Percentiles rank a stretch among this genome's conserved stretches.
phyloP scores from a whole-genome alignment of 1,140 invertebrate species.

The Mya arenaria region DNA sequence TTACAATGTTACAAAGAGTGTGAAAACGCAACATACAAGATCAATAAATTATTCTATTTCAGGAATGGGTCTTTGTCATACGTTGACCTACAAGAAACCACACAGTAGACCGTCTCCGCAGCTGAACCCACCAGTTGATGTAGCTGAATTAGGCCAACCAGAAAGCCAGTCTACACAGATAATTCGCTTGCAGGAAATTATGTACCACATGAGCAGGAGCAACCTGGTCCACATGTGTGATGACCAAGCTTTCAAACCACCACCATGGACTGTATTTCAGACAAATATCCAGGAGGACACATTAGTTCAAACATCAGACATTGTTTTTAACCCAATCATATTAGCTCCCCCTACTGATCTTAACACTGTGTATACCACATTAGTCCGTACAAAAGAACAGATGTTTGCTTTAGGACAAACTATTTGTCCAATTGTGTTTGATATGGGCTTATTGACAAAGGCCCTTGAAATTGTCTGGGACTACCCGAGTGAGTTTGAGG shows the following conservation, averaged over 20 bases:
- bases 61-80: not conserved
- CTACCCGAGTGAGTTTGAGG: not conserved
- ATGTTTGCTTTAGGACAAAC: not conserved
- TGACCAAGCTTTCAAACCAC: not conserved
- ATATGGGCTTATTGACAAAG: not conserved
- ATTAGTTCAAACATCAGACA: not conserved
- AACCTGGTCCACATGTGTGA: not conserved
- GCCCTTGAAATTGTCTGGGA: conserved; percentile 14
- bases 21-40: not conserved
- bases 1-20: not conserved
- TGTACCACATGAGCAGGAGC: not conserved
- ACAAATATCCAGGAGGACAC: not conserved
- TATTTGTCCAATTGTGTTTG: not conserved
- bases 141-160: not conserved
- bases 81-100: not conserved
- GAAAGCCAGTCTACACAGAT: not conserved
- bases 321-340: not conserved
- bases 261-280: conserved; percentile 3
- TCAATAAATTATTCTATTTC: not conserved
- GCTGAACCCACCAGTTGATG: not conserved
- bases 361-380: not conserved
- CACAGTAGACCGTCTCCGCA: not conserved
- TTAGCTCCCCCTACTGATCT: not conserved
- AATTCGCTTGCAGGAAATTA: not conserved
- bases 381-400: not conserved